Evolutionary conservation across 2,797 vertebrate species (phyloP), one percentile per base, ranked within the genome.

Genomic region (Peromyscus eremicus): DNA sequence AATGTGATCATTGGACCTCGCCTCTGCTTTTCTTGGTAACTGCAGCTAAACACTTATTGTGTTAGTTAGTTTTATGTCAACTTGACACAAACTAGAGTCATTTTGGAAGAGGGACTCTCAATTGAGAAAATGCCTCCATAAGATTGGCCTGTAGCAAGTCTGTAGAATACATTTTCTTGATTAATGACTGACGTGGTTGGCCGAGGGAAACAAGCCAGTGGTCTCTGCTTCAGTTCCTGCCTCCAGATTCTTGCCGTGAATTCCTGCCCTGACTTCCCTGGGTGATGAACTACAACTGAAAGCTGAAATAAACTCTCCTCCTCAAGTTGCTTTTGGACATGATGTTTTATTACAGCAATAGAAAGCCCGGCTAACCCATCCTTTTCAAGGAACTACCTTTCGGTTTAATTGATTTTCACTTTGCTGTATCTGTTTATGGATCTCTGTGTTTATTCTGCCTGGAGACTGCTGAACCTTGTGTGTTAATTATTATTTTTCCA

Each of bases 401-500:
- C n/a, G 7, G 49, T 40, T 86, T 91, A 52, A 77, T 60, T 52
- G 25, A 82, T 92, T 88, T 85, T 85, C 49, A 62, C 13, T 86
- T 19, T 62, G 14, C 62, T 62, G 6, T 52, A 62, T 80, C 49
- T 83, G 43, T 70, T 49, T 62, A 40, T 55, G 9, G 19, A 75
- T 55, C 46, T 73, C 37, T 77, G 46, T 82, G 6, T 75, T 68
- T 75, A 57, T 87, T 21, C 60, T 62, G 43, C 71, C 40, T n/a
- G 21, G 73, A 93, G n/a, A 71, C 27, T 52, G 21, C 29, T 60
- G 13, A 79, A 37, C 16, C 70, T 71, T 37, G 25, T 75, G 13
- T 88, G 52, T 84, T 60, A 64, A 37, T 75, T 87, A 29, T 27
- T 73, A n/a, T 91, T 86, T 91, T 86, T 80, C 55, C 83, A 17